A percentile compares a stretch with the other conserved stretches of the same genome.
Evolutionary conservation across 2,797 vertebrate genomes (phyloP).

Genomic region (Monodelphis domestica): DNA sequence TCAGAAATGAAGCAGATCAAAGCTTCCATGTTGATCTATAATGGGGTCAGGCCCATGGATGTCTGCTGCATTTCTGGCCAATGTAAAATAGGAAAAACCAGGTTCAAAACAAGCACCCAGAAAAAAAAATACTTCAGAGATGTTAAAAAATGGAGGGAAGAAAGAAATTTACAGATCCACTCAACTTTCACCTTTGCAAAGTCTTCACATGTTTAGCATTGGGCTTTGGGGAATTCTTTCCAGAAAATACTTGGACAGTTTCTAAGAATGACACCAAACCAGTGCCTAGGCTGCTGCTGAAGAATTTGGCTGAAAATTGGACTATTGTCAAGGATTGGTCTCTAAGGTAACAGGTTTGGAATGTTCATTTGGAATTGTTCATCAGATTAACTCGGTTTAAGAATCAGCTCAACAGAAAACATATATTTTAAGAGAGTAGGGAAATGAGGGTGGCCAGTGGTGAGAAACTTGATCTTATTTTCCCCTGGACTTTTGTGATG

Average conservation of each 20-base stretch:
- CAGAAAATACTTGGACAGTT: conserved; percentile 13
- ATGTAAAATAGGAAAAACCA: neutral
- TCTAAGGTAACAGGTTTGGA: conserved; percentile 66
- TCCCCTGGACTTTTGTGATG: conserved; percentile 25
- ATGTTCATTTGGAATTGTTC: conserved; percentile 49
- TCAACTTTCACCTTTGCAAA: conserved; percentile 52
- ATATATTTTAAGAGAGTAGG: conserved; percentile 45
- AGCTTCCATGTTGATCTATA: neutral
- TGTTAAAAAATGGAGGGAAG: conserved; percentile 24
- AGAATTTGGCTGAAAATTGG: conserved; percentile 53
- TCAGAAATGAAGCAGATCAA: neutral
- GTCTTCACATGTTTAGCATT: conserved; percentile 44
- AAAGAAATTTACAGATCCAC: conserved; percentile 59
- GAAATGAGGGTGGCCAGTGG: neutral
- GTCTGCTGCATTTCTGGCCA: neutral
- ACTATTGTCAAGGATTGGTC: conserved; percentile 57
- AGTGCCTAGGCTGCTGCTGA: conserved; percentile 38
- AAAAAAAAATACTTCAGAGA: conserved; percentile 54
- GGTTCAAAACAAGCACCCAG: neutral
- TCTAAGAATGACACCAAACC: neutral
- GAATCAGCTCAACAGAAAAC: conserved; percentile 46
- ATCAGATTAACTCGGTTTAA: conserved; percentile 57
- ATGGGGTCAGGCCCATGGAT: neutral
- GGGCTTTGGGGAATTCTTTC: conserved; percentile 18
- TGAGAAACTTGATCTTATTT: conserved; percentile 33